A percentile compares a stretch with the other conserved stretches of the same genome.
phyloP scores from a whole-genome alignment of 2,113 vertebrate genomes.

The Ginglymostoma cirratum region DNA sequence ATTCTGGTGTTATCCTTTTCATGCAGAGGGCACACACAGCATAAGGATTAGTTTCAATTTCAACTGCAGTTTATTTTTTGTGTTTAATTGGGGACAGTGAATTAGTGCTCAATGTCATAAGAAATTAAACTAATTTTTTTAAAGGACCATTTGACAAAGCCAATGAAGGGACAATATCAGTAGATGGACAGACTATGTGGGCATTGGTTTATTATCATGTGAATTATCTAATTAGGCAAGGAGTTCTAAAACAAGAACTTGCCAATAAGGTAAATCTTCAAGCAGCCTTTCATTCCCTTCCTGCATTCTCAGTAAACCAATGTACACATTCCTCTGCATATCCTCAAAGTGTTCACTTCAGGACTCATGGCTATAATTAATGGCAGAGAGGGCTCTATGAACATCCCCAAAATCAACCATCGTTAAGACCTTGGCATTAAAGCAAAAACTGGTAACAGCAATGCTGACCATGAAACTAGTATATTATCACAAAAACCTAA shows the following conservation, averaged over 20 bases:
- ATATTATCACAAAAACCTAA: no score
- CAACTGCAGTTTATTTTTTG: conserved; percentile 17
- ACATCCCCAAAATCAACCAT: no score
- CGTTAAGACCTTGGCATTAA: no score
- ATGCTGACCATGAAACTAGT: no score
- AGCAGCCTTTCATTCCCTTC: neutral
- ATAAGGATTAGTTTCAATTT: conserved; percentile 20
- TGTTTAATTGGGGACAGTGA: conserved; percentile 13
- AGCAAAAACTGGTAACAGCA: no score
- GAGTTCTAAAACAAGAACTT: neutral
- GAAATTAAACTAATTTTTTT: neutral
- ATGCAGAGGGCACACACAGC: neutral
- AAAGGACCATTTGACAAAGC: neutral
- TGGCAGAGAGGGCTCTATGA: neutral
- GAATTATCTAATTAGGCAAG: neutral
- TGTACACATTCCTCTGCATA: neutral
- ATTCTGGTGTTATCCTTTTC: neutral
- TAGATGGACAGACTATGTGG: neutral
- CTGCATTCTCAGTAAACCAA: neutral
- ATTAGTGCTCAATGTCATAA: conserved; percentile 11
- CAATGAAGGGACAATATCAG: neutral
- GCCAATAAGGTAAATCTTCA: neutral
- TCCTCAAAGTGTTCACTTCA: neutral
- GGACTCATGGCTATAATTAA: neutral
- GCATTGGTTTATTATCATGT: neutral